Conservation (phyloP, 2,113 vertebrate genomes). For the Cettia cetti region DNA sequence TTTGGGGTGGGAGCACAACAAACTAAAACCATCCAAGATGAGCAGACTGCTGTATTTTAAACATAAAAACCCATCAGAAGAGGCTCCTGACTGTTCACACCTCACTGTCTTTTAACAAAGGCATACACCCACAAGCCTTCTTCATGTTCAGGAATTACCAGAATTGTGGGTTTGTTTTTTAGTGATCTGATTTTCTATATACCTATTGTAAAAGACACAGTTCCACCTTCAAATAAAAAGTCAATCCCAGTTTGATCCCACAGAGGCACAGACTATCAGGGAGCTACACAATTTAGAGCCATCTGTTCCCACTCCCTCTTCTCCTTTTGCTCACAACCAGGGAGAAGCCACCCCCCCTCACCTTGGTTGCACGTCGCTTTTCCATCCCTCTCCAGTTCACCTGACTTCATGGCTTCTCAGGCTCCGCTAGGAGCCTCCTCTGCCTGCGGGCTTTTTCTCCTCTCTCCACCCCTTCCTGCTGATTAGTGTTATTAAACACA, state of each 20-base stretch:
- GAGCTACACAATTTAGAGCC: background rate
- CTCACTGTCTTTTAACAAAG: background rate
- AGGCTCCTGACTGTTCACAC: background rate
- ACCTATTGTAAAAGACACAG: background rate
- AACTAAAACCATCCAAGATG: background rate
- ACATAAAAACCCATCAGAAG: background rate
- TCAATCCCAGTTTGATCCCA: background rate
- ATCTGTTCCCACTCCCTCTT: background rate
- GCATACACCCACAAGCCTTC: background rate
- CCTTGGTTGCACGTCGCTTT: background rate
- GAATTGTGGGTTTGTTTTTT: background rate
- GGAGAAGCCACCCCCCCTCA: background rate
- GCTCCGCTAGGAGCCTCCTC: accelerated
- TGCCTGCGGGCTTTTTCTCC: background rate
- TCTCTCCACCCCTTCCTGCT: background rate
- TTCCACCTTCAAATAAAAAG: background rate
- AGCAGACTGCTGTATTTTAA: background rate
- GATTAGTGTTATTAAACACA: background rate
- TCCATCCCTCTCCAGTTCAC: background rate
- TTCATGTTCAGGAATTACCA: background rate
- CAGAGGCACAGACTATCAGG: background rate
- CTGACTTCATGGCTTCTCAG: background rate
- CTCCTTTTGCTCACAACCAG: background rate
- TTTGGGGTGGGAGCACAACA: accelerated
- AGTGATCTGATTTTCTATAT: background rate